Percentiles rank a stretch among this genome's conserved stretches.
Evolutionary conservation across 2,888 invertebrate species (phyloP).

Genomic region (Lycocerus yunnanus): DNA sequence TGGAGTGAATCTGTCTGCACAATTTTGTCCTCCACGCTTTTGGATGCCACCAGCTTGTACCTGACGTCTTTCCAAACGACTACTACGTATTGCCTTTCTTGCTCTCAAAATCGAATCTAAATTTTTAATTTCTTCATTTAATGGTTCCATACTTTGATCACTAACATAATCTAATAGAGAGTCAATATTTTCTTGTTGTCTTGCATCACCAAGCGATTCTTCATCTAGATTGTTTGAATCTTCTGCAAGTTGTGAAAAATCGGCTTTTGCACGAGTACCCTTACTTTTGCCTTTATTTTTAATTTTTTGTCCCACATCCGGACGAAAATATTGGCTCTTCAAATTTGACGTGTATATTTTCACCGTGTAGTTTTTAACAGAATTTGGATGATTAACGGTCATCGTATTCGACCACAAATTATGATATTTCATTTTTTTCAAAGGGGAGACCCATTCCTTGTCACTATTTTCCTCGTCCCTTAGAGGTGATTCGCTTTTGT

Average conservation of each 20-base stretch:
- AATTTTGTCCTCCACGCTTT: constrained; percentile 58
- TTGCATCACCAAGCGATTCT: background rate
- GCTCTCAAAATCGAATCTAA: background rate
- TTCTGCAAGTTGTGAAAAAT: background rate
- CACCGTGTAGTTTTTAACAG: background rate
- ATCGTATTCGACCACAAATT: background rate
- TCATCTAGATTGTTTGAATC: background rate
- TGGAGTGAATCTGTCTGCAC: constrained; percentile 53
- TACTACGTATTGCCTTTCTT: background rate
- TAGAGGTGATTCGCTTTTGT: background rate
- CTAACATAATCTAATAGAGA: background rate
- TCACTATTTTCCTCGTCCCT: background rate
- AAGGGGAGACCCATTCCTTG: background rate
- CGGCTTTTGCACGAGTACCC: background rate
- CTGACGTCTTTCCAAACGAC: constrained; percentile 16
- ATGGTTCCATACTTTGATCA: background rate
- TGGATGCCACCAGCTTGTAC: constrained; percentile 43
- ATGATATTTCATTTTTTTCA: background rate
- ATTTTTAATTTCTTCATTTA: constrained; percentile 4
- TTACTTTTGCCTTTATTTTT: background rate
- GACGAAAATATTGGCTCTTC: background rate
- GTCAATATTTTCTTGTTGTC: background rate
- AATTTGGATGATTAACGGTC: background rate
- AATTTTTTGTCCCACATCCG: background rate
- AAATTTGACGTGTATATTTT: background rate